These are phyloP conservation scores for Trisateles emortualis DNA, from an alignment of 2,888 invertebrate species.

Conservation along the genomic window DNA sequence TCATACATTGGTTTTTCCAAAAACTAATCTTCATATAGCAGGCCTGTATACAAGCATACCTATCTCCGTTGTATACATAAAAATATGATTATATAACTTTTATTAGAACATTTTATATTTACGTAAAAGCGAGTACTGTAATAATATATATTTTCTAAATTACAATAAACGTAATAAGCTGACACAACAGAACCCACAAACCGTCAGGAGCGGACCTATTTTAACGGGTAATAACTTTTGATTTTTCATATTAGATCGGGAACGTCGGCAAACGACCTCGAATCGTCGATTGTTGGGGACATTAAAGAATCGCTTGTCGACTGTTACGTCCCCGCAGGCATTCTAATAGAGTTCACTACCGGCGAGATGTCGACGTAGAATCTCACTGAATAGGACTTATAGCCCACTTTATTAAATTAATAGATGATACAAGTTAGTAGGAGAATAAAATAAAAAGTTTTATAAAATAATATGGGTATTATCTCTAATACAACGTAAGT, in stretches of 20 bases:
- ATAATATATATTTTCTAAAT: no score
- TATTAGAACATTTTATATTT: no score
- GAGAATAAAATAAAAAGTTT: neutral
- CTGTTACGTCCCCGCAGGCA: constrained; percentile 77
- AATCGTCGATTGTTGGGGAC: constrained; percentile 61
- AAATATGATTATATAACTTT: no score
- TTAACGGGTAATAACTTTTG: constrained; percentile 54
- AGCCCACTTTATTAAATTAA: neutral
- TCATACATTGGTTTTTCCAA: no score
- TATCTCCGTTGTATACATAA: no score
- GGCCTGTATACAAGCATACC: no score
- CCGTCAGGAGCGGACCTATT: constrained; percentile 41
- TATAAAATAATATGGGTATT: neutral
- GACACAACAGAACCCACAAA: neutral
- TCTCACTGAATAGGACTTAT: constrained; percentile 34
- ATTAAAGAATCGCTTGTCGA: constrained; percentile 75
- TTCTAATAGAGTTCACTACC: constrained; percentile 71
- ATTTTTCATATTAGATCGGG: constrained; percentile 65
- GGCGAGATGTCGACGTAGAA: constrained; percentile 42
- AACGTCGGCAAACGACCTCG: constrained; percentile 58
- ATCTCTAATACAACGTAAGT: no score
- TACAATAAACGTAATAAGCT: neutral
- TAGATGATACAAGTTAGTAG: neutral
- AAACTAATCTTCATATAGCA: no score
- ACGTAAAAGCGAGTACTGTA: no score